phyloP scores from a whole-genome alignment of 2,888 invertebrate species.

The Acanthosepion pharaonis region DNA sequence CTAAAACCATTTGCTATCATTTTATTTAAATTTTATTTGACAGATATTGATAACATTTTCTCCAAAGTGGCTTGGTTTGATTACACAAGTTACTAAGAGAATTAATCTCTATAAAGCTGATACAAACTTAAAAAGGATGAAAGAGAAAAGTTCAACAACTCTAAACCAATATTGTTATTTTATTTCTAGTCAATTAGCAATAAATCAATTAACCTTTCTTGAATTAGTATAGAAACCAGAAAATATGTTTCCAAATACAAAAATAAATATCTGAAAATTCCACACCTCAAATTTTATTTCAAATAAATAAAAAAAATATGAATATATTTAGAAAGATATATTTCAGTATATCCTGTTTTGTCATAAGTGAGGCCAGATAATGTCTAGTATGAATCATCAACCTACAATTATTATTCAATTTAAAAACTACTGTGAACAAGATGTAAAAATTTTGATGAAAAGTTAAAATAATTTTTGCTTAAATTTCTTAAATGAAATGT shows the following conservation, averaged over 20 bases:
- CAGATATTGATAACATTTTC: too few relatives aligned
- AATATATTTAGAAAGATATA: not conserved
- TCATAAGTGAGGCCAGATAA: not conserved
- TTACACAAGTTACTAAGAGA: too few relatives aligned
- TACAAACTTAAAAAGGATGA: too few relatives aligned
- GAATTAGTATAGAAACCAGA: not conserved
- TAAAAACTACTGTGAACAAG: not conserved
- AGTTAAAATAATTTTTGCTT: not conserved
- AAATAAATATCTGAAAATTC: not conserved
- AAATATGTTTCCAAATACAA: not conserved
- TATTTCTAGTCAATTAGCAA: too few relatives aligned
- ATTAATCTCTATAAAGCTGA: too few relatives aligned
- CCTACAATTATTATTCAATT: not conserved
- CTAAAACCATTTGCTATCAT: too few relatives aligned
- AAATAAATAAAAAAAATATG: not conserved
- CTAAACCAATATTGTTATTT: too few relatives aligned
- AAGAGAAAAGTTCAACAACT: too few relatives aligned
- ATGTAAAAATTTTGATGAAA: not conserved
- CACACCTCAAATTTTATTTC: not conserved
- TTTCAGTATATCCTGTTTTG: not conserved
- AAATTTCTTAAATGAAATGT: not conserved
- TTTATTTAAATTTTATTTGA: too few relatives aligned
- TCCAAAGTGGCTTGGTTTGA: too few relatives aligned
- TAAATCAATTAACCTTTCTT: not conserved
- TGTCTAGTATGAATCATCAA: not conserved